A percentile compares a stretch with the other conserved stretches of the same genome.
These are phyloP conservation scores for Muscicapa striata DNA, from an alignment of 2,797 vertebrate species.

Conservation along the genomic window DNA sequence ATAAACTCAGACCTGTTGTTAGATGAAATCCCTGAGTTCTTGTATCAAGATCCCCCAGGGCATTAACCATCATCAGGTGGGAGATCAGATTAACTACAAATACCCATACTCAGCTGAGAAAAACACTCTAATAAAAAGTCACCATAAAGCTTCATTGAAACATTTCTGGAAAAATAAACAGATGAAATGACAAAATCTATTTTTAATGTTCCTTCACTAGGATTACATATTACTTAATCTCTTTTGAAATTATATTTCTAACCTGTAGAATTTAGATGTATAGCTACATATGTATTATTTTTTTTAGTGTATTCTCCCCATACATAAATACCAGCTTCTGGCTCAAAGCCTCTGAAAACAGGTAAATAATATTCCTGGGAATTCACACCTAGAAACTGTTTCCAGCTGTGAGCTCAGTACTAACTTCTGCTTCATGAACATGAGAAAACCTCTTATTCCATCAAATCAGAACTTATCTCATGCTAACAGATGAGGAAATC, in stretches of 20 bases:
- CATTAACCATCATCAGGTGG: not conserved
- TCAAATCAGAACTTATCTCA: slow-evolving; percentile 41
- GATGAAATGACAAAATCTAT: not conserved
- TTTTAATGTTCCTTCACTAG: not conserved
- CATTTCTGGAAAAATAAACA: not conserved
- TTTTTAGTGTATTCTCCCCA: not conserved
- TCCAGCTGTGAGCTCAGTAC: not conserved
- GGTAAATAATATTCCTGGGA: not conserved
- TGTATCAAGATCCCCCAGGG: not conserved
- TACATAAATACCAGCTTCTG: not conserved
- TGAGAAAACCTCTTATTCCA: slow-evolving; percentile 18
- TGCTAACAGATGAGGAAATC: slow-evolving; percentile 15
- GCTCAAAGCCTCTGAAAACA: not conserved
- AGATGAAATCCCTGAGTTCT: not conserved
- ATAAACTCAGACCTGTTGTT: not conserved
- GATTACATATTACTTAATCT: not conserved
- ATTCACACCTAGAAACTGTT: not conserved
- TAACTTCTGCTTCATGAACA: not conserved
- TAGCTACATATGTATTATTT: no score
- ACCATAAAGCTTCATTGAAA: not conserved
- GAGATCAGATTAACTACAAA: not conserved
- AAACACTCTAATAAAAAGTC: not conserved
- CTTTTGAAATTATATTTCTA: not conserved
- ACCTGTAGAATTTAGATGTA: not conserved
- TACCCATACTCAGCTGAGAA: not conserved